Evolutionary conservation across 2,888 invertebrate genomes (phyloP).

Genomic region (Thysanoteuthis rhombus): DNA sequence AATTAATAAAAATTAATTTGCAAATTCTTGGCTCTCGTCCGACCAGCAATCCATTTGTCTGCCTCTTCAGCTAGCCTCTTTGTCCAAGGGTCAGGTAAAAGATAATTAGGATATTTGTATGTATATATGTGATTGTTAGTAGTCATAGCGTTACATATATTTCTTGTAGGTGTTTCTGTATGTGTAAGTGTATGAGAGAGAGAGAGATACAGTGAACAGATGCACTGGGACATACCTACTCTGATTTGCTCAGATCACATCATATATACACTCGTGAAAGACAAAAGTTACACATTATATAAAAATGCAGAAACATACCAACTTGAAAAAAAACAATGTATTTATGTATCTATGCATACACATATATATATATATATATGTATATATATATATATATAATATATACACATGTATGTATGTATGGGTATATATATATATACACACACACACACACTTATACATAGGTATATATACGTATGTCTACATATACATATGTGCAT

Average conservation of each 20-base stretch:
- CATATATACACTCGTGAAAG: no score
- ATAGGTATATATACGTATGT: not conserved
- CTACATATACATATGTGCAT: not conserved
- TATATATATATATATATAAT: not conserved
- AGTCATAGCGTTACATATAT: not conserved
- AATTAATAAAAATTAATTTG: constrained; percentile 12
- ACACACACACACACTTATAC: no score
- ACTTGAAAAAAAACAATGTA: no score
- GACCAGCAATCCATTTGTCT: not conserved
- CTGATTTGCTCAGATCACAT: not conserved
- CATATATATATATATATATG: not conserved
- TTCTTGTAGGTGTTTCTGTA: no score
- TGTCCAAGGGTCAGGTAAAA: not conserved
- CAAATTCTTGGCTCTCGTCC: not conserved
- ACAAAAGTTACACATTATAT: no score
- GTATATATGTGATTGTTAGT: not conserved
- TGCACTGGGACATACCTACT: no score
- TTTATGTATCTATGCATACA: no score
- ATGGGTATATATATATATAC: no score
- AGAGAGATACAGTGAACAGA: no score
- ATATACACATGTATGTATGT: no score
- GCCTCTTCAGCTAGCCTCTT: not conserved
- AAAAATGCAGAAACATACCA: no score
- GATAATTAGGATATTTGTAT: not conserved
- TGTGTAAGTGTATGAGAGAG: no score